Conservation (phyloP, 1,140 invertebrate species). For the Drosophila murphyi region DNA sequence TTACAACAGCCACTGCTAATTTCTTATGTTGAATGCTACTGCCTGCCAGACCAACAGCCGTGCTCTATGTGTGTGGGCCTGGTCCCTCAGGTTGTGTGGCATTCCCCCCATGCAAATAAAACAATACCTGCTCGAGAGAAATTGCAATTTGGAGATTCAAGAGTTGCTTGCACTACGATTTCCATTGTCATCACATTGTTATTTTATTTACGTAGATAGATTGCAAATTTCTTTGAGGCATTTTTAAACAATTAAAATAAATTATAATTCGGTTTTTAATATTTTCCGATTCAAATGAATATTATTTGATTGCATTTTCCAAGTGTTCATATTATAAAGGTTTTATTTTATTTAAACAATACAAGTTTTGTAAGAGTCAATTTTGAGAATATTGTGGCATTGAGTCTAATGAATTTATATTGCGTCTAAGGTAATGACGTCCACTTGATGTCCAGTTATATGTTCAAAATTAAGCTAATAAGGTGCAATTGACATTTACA, state of each 20-base stretch:
- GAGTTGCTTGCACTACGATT: neutral
- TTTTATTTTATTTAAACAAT: no score
- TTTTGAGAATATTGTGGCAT: no score
- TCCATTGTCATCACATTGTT: neutral
- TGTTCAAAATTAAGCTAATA: slow-evolving; percentile 72
- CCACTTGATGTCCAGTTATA: no score
- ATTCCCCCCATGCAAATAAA: neutral
- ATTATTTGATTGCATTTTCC: no score
- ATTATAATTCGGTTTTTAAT: neutral
- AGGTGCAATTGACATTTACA: slow-evolving; percentile 63
- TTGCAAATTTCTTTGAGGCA: neutral
- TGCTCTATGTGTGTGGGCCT: neutral
- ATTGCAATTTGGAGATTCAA: neutral
- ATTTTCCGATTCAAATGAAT: no score
- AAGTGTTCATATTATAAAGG: no score
- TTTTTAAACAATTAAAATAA: neutral
- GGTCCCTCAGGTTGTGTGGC: neutral
- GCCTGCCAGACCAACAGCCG: neutral
- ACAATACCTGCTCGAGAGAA: neutral
- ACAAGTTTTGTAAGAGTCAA: no score
- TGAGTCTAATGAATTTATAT: no score
- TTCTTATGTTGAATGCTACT: slow-evolving; percentile 16
- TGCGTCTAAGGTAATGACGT: no score
- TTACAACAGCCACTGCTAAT: slow-evolving; percentile 58
- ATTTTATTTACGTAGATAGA: slow-evolving; percentile 11